A percentile compares a stretch with the other conserved stretches of the same genome.
Conservation (phyloP, 2,797 vertebrate species). For the Phataginus tetradactyla region DNA sequence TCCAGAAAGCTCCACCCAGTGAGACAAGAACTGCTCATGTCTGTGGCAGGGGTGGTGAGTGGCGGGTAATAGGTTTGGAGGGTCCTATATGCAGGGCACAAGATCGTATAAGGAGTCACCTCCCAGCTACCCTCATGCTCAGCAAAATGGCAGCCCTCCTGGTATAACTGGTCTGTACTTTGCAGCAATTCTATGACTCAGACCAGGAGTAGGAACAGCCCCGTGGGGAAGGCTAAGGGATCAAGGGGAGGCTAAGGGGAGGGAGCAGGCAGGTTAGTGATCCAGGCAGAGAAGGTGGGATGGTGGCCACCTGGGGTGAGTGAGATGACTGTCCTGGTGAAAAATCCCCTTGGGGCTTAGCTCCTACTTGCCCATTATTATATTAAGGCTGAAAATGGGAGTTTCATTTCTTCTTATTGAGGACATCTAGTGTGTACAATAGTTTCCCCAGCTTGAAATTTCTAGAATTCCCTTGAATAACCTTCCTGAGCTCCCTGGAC, state of each 20-base stretch:
- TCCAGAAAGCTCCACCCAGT: neutral
- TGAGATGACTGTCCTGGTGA: neutral
- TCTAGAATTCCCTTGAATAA: conserved; percentile 62
- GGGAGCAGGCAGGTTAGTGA: neutral
- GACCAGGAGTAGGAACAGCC: neutral
- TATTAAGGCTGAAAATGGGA: conserved; percentile 36
- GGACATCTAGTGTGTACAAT: neutral
- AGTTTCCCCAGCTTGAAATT: conserved; percentile 45
- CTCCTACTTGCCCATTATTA: neutral
- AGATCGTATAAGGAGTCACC: neutral
- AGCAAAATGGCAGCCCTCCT: neutral
- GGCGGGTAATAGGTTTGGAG: neutral
- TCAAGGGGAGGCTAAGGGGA: accelerated
- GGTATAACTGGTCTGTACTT: neutral
- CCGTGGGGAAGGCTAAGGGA: neutral
- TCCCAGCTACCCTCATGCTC: neutral
- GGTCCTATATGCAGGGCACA: neutral
- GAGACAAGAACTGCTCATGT: neutral
- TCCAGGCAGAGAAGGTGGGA: neutral
- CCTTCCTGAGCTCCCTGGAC: neutral
- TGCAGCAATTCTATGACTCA: neutral
- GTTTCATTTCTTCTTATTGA: conserved; percentile 76
- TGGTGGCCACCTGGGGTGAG: neutral
- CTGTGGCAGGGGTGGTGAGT: neutral
- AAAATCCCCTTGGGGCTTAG: neutral